Percentiles rank a stretch among this genome's conserved stretches.
Conservation (phyloP, 2,888 invertebrate genomes). For the Drosophila ezoana region DNA sequence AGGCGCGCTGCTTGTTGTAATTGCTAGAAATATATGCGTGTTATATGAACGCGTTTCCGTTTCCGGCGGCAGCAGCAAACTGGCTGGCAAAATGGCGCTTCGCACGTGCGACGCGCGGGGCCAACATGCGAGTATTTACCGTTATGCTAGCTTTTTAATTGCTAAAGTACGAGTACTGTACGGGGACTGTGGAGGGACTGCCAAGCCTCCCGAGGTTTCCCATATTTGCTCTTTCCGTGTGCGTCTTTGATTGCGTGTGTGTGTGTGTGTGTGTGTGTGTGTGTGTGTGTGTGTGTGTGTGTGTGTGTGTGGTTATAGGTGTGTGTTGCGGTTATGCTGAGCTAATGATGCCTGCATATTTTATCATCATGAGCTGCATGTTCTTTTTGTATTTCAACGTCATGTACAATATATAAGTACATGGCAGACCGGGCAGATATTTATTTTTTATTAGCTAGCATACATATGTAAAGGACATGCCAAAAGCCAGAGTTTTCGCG, state of each 20-base stretch:
- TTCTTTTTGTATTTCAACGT: slow-evolving; percentile 4
- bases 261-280: neutral
- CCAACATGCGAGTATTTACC: slow-evolving; percentile 33
- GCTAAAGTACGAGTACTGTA: slow-evolving; percentile 28
- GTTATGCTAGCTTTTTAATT: slow-evolving; percentile 52
- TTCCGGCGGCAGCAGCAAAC: slow-evolving; percentile 18
- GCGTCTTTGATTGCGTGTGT: neutral
- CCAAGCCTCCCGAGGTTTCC: slow-evolving; percentile 11
- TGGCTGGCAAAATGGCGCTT: slow-evolving; percentile 41
- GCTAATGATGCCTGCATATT: slow-evolving; percentile 59
- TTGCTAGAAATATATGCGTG: slow-evolving; percentile 52
- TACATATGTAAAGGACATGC: no score
- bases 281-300: slow-evolving; percentile 7
- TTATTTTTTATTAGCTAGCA: no score
- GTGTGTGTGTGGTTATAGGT: slow-evolving; percentile 3
- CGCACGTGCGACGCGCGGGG: slow-evolving; percentile 10
- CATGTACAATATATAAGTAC: neutral
- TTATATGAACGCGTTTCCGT: slow-evolving; percentile 58
- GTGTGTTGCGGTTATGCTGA: slow-evolving; percentile 21
- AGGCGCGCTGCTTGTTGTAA: slow-evolving; percentile 31
- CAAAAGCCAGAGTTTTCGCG: no score
- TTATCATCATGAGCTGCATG: slow-evolving; percentile 29
- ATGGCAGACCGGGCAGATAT: neutral
- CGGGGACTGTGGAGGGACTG: neutral
- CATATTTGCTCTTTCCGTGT: slow-evolving; percentile 7